Base-by-base conservation (phyloP, 2,797 vertebrate genomes). In the Eospalax fontanierii region DNA sequence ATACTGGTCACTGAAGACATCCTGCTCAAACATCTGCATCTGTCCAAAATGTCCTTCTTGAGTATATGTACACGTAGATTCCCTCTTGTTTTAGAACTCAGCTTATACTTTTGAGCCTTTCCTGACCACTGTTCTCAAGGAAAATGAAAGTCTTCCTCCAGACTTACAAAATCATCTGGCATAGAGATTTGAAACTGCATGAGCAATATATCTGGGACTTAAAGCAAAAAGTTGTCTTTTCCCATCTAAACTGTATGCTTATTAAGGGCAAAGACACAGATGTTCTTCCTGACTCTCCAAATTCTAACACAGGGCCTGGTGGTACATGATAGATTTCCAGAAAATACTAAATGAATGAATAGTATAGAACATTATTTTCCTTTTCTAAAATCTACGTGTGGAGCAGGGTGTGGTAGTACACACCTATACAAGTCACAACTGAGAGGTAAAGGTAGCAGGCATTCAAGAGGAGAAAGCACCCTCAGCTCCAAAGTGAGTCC, bases 91-190 rank as follows among this genome's bases (percentile, higher is more conserved):
- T 70, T 73, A 40, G 75, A 87, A 87, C 14, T 61, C 54, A 63
- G 11, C 11, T 79, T 14, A 63, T 54, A 30, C 28, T 91, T 9
- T 21, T 5, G 68, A 76, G 3, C 18, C 40, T 54, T 87, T 91
- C 3, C 54, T 57, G 1, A 65, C 16, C 19, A 87, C 10, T 81
- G 1, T 71, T 70, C 87, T 90, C 2, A 87, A 91, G 35, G 59
- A 83, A 92, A 73, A 65, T n/a, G 28, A 28, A 91, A 91, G n/a
- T 26, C 35, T 19, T 11, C 73, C 35, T 81, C n/a, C 50, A 89
- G 12, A 81, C 21, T n/a, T n/a, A 78, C 71, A 92, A 28, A 61
- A 2, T 10, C 33, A 61, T 33, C 35, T 93, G 87, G 28, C 1
- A 22, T 12, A 30, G 28, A 43, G 12, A 24, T 84, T 35, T 80